Evolutionary conservation across 2,888 invertebrate species (phyloP), one percentile per base, ranked within the genome.

Genomic region (Crematogaster levior): DNA sequence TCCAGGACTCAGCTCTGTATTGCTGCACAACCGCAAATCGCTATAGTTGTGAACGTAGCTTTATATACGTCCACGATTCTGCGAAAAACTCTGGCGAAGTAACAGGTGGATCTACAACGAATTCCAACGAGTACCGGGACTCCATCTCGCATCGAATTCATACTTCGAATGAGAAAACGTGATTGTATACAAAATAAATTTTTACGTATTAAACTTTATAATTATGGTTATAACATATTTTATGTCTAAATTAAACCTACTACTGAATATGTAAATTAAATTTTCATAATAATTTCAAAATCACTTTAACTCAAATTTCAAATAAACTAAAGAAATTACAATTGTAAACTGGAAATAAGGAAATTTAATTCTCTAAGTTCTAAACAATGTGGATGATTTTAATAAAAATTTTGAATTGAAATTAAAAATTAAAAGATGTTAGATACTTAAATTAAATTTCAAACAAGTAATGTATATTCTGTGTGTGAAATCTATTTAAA

Each of bases 61-160:
- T 75, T 77, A 43, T 15, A 18, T 9, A 1, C 61, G 75, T 53
- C 34, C 43, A 27, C 40, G 43, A 34, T 81, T 81, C 77, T 81
- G 75, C 74, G 70, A 73, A 72, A 80, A 81, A 79, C 40, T 56
- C 68, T 51, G 18, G 51, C 56, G 27, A 48, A 27, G 60, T 75
- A 82, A 83, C 84, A 86, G 86, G 84, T 86, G 86, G 61, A 79
- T 43, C 75, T 48, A 37, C 81, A 6, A 40, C 18, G 58, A 79
- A 73, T 84, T 81, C 77, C 73, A 30, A 24, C 40, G 30, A 51
- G 61, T 40, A 46, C 27, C 40, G 53, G 15, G 27, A 27, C 48
- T 66, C n/a, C n/a, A n/a, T n/a, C 66, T 53, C 37, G 66, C 60
- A 27, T 21, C 30, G 63, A 53, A 61, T 84, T 77, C 15, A 51